Base-by-base conservation (phyloP, 2,888 invertebrate species). In the Troglohyphantes excavatus region DNA sequence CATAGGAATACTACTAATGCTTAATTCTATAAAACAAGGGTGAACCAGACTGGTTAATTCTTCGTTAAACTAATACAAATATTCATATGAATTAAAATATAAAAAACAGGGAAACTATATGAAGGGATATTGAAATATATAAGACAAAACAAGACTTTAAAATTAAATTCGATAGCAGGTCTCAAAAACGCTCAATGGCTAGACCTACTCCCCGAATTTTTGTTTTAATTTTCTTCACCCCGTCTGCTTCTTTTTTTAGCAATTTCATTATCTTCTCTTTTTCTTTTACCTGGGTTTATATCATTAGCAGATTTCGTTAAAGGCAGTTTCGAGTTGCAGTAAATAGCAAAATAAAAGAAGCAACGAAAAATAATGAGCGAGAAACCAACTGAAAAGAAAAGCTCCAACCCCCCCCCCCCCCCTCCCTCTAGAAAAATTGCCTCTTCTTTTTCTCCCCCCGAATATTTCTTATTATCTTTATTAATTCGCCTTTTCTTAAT, bases 401-500 rank as follows among this genome's bases (percentile, higher is more conserved):
- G 63, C 39, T 78, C 61, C 65, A 53, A 53, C 53, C 23, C 43
- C 27, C 53, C 23, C 43, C 27, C n/a, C n/a, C n/a, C n/a, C n/a
- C n/a, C n/a, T n/a, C n/a, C n/a, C 63, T 21, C 26, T 63, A 43
- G 43, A 67, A 68, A 81, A 53, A 81, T 46, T 53, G 78, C 81
- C 81, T 23, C 68, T 46, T 81, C 68, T 68, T 26, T 73, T 26
- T 67, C 67, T 43, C 29, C 9, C 46, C 13, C 2, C 13, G n/a
- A 17, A 46, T 46, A 39, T n/a, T 78, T 73, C 29, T 78, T 33
- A 33, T 85, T 85, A 85, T 85, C 27, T 78, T 76, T 76, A 70
- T 70, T 76, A 85, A 76, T 85, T 85, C 59, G 59, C 78, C 59
- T 85, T 68, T 53, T 83, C 61, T 76, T 72, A 85, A 83, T 83